Evolutionary conservation across 2,113 vertebrate genomes (phyloP), one percentile per base, ranked within the genome.

Genomic region (Antechinus flavipes): DNA sequence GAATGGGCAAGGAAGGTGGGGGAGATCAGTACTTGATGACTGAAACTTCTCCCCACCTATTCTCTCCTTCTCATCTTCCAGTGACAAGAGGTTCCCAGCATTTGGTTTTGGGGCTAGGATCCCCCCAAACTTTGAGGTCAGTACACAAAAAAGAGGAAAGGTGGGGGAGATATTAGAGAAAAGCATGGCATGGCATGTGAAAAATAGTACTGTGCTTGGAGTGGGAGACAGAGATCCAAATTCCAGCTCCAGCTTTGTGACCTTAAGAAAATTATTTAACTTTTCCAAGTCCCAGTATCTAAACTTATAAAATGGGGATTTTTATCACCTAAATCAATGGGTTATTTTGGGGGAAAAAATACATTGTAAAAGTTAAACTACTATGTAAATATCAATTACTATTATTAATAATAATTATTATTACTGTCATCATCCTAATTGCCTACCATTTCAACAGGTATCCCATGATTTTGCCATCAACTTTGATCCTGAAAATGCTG

Each of bases 401-500:
- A 84, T n/a, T n/a, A 68, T 16, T 61, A 61, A 19, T 54, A 54
- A 19, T 54, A 54, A 30, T 58, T 27, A 58, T 27, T 35, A 68
- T 35, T 68, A 68, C 3, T 16, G 10, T 30, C 46, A 58, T 19
- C 52, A 84, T 30, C 1, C 26, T 47, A 7, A 61, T 46, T 27
- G 56, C 8, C 2, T 42, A 0, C 46, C 54, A 49, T 91, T 35
- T 92, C 54, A 42, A 7, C 90, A 98, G 98, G 98, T 98, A 90
- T 98, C 98, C 90, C 98, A 98, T 6, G 98, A 98, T 90, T 98
- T 98, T 76, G 97, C 98, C 27, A 97, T 98, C 96, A 98, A 98
- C 97, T 98, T 98, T 55, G 98, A 98, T 61, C 97, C 98, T 0
- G 98, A 98, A 92, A 98, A 98, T 90, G 97, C 98, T 10, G 98